phyloP scores from a whole-genome alignment of 2,797 vertebrate species.

The Micropoecilia bifurca region DNA sequence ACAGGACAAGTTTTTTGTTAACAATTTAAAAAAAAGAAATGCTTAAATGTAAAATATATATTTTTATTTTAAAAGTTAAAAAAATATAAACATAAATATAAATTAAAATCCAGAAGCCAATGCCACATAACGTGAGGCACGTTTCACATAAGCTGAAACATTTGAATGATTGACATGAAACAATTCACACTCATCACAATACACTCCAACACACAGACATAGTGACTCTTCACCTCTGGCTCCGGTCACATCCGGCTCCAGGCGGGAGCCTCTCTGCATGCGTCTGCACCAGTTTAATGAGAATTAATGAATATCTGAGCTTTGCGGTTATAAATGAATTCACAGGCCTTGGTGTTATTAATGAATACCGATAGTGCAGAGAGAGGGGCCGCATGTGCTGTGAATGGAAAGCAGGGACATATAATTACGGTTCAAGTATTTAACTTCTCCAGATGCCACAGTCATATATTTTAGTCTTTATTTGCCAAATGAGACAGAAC shows the following conservation, averaged over 20 bases:
- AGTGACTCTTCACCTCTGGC: conserved; percentile 40
- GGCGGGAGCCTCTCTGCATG: conserved; percentile 1
- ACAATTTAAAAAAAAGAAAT: no score
- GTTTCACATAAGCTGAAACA: no score
- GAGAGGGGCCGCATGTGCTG: conserved; percentile 49
- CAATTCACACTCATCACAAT: conserved; percentile 7
- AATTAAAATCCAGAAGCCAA: background rate
- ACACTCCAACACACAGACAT: conserved; percentile 10
- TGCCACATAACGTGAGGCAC: background rate
- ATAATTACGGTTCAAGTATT: conserved; percentile 58
- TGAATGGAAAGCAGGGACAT: conserved; percentile 59
- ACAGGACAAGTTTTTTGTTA: background rate
- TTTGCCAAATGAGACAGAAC: conserved; percentile 44
- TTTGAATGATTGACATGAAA: conserved; percentile 1
- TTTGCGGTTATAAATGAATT: conserved; percentile 70
- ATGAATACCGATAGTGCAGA: conserved; percentile 74
- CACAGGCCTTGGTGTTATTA: conserved; percentile 58
- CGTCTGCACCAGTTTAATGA: conserved; percentile 55
- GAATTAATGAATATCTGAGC: conserved; percentile 75
- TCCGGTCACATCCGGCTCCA: conserved; percentile 36
- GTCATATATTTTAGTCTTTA: conserved; percentile 46
- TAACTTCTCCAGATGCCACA: conserved; percentile 44
- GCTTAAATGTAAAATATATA: background rate
- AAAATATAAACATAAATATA: background rate
- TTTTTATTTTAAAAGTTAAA: background rate